Base-by-base conservation (phyloP, 2,113 vertebrate genomes). In the Melanerpes aurifrons region DNA sequence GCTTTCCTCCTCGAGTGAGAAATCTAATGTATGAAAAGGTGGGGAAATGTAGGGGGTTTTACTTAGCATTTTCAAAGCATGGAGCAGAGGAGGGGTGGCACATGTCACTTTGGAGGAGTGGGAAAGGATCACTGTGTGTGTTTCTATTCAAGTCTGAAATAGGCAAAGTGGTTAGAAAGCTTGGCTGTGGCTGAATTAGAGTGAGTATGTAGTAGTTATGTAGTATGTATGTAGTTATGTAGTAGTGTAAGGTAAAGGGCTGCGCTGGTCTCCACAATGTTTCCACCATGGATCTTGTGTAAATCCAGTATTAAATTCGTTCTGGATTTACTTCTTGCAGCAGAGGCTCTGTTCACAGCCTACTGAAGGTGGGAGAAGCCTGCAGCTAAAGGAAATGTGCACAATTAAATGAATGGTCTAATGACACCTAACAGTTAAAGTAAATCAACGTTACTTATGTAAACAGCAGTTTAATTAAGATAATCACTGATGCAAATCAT, bases 401-500 rank as follows among this genome's bases (percentile, higher is more conserved):
- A n/a, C 91, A 87, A 37, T 88, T 86, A 95, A 96, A 64, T 61
- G 90, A 79, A 69, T 45, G 93, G 86, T 90, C 75, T 97, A 92
- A 96, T 95, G 84, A 95, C 92, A 84, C 86, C 2, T 29, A 95
- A 69, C 71, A 79, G 87, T 66, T 84, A 59, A 95, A 96, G 96
- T 85, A 93, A 97, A 96, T 95, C 95, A 96, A 73, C 6, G 8
- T 92, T 93, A 93, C 90, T 95, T 89, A 72, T 82, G 87, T 94
- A 92, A 95, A 80, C 95, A 95, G 86, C 73, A 88, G 75, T 96
- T 97, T 97, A 97, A 97, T 97, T 96, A 97, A 97, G 92, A 92
- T 93, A 94, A 96, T 93, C 96, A 77, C 85, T 91, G 91, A 94
- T 96, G 96, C 95, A 97, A 96, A 97, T 94, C 87, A 68, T 82